Percentiles rank a stretch among this genome's conserved stretches.
phyloP scores from a whole-genome alignment of 2,797 vertebrate species.

The Melanotaenia parkinsoni region DNA sequence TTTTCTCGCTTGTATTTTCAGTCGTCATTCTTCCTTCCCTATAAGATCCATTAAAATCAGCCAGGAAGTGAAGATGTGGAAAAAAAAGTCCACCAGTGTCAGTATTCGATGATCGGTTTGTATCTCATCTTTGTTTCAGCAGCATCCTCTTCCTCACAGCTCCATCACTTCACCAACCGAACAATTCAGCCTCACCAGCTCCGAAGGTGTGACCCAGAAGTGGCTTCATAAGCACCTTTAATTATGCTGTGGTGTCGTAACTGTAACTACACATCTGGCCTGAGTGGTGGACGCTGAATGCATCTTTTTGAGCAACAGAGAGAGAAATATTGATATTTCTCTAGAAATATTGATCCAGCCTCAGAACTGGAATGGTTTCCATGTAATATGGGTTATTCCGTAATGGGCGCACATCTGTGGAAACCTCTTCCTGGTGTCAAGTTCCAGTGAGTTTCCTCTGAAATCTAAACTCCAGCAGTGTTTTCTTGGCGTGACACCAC shows the following conservation, averaged over 20 bases:
- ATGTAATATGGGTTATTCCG: not conserved
- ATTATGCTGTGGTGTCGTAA: slow-evolving; percentile 27
- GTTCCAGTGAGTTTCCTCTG: slow-evolving; percentile 36
- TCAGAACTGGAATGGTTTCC: slow-evolving; percentile 16
- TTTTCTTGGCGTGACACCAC: slow-evolving; percentile 3
- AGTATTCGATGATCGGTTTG: not conserved
- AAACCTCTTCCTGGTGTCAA: slow-evolving; percentile 19
- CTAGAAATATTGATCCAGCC: slow-evolving; percentile 47
- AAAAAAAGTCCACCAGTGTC: not conserved
- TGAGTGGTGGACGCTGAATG: not conserved
- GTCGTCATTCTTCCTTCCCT: not conserved
- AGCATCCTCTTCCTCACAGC: slow-evolving; percentile 20
- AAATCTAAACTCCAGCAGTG: slow-evolving; percentile 6
- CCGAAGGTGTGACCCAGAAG: slow-evolving; percentile 42
- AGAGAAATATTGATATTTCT: slow-evolving; percentile 21
- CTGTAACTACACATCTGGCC: slow-evolving; percentile 27
- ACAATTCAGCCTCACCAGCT: slow-evolving; percentile 46
- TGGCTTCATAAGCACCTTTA: slow-evolving; percentile 30
- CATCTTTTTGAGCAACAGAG: slow-evolving; percentile 8
- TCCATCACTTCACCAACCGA: slow-evolving; percentile 27
- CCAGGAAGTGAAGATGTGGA: not conserved
- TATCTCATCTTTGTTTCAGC: not conserved
- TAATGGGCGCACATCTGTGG: slow-evolving; percentile 20
- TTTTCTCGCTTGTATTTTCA: not conserved
- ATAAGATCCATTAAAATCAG: not conserved